Conservation (phyloP, 2,797 vertebrate species). For the Rhodeus uyekii region DNA sequence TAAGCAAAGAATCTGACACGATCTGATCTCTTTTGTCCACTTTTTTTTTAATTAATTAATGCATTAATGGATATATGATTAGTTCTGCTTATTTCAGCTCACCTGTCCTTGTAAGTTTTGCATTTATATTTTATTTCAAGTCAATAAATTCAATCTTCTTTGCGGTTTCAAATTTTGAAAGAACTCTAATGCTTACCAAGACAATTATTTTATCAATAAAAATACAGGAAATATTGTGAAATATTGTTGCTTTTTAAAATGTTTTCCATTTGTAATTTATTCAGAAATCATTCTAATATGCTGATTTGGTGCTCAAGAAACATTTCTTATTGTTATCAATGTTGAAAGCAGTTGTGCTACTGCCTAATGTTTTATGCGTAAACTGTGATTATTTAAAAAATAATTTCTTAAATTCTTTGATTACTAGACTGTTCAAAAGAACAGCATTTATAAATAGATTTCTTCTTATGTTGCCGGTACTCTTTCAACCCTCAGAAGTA, state of each 20-base stretch:
- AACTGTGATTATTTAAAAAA: too few relatives aligned
- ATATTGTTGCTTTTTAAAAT: not conserved
- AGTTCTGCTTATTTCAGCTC: not conserved
- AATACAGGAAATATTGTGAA: not conserved
- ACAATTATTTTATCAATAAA: not conserved
- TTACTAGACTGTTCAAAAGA: not conserved
- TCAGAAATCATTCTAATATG: not conserved
- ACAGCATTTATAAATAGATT: not conserved
- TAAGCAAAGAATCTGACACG: not conserved
- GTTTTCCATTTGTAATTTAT: not conserved
- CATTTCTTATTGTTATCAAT: not conserved
- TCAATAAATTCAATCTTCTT: too few relatives aligned
- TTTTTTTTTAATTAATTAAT: too few relatives aligned
- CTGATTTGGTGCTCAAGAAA: too few relatives aligned
- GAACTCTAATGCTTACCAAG: not conserved
- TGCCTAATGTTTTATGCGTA: too few relatives aligned
- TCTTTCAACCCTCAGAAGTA: too few relatives aligned
- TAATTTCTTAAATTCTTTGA: too few relatives aligned
- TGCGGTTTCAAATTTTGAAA: not conserved
- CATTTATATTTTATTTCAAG: not conserved
- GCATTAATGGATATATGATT: too few relatives aligned
- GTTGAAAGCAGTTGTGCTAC: too few relatives aligned
- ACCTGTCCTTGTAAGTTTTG: not conserved
- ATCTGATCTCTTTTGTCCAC: too few relatives aligned
- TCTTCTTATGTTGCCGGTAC: too few relatives aligned